Evolutionary conservation across 1,140 invertebrate species (phyloP).

Genomic region (Chironomus striatipennis): DNA sequence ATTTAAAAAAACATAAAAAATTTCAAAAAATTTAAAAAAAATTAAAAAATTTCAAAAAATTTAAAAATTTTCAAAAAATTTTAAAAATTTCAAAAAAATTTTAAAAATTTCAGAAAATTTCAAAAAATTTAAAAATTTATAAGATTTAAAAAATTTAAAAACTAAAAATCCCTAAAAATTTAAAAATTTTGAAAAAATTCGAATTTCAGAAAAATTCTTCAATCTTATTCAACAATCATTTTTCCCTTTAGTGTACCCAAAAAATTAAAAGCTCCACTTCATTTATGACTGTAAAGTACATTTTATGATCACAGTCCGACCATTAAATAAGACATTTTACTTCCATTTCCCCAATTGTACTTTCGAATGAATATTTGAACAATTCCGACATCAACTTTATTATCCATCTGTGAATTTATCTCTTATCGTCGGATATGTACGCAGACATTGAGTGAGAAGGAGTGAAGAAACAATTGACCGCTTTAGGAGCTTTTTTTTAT

Average conservation of each 20-base stretch:
- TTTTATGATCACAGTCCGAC: neutral
- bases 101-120: neutral
- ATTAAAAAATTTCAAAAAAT: too few species aligned
- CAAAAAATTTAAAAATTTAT: too few species aligned
- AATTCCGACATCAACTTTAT: neutral
- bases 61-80: too few species aligned
- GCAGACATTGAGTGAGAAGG: neutral
- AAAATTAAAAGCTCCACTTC: neutral
- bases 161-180: too few species aligned
- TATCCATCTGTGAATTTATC: neutral
- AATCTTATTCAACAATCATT: too few species aligned
- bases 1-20: too few species aligned
- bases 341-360: neutral
- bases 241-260: too few species aligned
- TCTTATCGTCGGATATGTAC: neutral
- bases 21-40: too few species aligned
- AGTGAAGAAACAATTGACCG: neutral
- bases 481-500: conserved; percentile 3
- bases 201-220: too few species aligned
- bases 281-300: too few species aligned
- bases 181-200: too few species aligned
- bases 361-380: conserved; percentile 1
- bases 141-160: too few species aligned
- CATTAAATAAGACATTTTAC: conserved; percentile 6
- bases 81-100: neutral